A percentile compares a stretch with the other conserved stretches of the same genome.
Evolutionary conservation across 2,797 vertebrate species (phyloP).

Genomic region (Austrolebias charrua): DNA sequence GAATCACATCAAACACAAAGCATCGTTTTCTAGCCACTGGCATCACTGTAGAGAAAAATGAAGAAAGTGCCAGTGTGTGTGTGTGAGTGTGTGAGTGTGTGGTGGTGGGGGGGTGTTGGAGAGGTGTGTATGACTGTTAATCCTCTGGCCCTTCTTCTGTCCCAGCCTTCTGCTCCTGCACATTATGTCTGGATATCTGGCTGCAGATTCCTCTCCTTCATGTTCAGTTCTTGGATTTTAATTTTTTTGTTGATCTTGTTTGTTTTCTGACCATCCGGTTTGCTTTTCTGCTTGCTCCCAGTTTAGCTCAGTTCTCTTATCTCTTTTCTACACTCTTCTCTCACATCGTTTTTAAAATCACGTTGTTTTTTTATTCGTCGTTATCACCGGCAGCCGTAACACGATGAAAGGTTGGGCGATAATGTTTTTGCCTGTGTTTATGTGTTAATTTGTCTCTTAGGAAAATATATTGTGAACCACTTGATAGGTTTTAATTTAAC

Average conservation of each 20-base stretch:
- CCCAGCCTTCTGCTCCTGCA: slow-evolving; percentile 49
- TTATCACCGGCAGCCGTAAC: neutral
- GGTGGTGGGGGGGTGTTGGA: slow-evolving; percentile 35
- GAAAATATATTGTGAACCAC: no score
- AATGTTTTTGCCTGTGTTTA: no score
- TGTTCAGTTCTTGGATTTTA: slow-evolving; percentile 49
- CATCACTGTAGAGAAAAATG: slow-evolving; percentile 52
- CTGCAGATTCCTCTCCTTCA: slow-evolving; percentile 43
- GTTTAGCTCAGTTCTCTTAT: slow-evolving; percentile 35
- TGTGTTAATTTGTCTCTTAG: no score
- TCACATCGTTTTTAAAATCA: neutral
- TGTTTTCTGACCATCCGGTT: slow-evolving; percentile 33
- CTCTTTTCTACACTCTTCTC: slow-evolving; percentile 44
- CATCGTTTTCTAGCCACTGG: slow-evolving; percentile 63
- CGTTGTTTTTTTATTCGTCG: neutral
- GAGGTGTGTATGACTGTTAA: slow-evolving; percentile 59
- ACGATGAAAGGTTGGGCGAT: no score
- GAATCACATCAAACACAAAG: slow-evolving; percentile 76
- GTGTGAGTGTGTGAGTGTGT: no score
- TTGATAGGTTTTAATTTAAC: no score
- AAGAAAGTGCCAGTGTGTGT: neutral
- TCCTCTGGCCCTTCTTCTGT: slow-evolving; percentile 55
- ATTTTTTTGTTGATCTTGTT: slow-evolving; percentile 39
- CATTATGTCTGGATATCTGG: slow-evolving; percentile 38
- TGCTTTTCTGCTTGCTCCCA: slow-evolving; percentile 13